Conservation (phyloP, 1,140 invertebrate species). For the Platyscapa corneri region DNA sequence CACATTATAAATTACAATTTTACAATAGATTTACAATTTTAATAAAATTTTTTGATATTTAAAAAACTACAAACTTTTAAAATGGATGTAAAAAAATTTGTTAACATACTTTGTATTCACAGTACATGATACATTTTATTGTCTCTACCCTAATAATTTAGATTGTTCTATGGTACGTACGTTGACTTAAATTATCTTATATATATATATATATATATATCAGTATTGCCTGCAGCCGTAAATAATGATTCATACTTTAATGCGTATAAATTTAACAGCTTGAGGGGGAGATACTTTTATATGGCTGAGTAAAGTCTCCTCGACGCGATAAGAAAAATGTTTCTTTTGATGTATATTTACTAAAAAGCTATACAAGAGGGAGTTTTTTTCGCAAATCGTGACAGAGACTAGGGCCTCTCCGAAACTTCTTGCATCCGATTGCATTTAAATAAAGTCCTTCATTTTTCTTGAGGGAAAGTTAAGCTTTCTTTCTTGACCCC, state of each 20-base stretch:
- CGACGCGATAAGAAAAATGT: neutral
- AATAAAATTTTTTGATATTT: no score
- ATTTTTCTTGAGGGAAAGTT: neutral
- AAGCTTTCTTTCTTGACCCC: neutral
- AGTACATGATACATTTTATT: neutral
- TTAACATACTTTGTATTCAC: neutral
- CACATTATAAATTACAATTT: no score
- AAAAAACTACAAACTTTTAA: no score
- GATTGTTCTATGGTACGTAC: neutral
- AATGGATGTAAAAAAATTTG: no score
- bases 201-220: slow-evolving; percentile 25
- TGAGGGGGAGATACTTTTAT: neutral
- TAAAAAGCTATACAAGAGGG: neutral
- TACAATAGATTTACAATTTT: no score
- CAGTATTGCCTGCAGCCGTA: neutral
- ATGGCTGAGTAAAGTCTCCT: neutral
- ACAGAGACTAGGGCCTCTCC: neutral
- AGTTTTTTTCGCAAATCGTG: neutral
- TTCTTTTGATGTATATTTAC: neutral
- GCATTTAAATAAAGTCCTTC: slow-evolving; percentile 20
- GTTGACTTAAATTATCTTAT: neutral
- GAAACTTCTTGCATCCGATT: neutral
- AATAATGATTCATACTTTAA: slow-evolving; percentile 26
- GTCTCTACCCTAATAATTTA: neutral
- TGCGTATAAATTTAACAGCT: neutral